Base-by-base conservation (phyloP, 2,888 invertebrate genomes). In the Thalpophila matura region DNA sequence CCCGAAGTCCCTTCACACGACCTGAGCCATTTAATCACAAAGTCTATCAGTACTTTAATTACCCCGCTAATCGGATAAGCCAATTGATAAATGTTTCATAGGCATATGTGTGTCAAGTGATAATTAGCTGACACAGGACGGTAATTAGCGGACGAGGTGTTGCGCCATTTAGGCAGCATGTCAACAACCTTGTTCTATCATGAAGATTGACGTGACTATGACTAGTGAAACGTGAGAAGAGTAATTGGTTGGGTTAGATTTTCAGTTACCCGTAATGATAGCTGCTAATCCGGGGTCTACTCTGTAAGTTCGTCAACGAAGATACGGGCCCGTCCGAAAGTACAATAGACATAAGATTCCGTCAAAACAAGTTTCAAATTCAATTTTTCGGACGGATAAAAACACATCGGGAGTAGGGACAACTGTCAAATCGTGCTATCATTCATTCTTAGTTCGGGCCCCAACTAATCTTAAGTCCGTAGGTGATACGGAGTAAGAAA, bases 11-110 rank as follows among this genome's bases (percentile, higher is more conserved):
- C 54, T 59, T 51, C 37, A n/a, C 37, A n/a, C 31, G 45, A 59
- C 57, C 57, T 61, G 74, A 66, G 53, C 65, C 58, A 74, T 77
- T 70, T 67, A 79, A 82, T 80, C 73, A 80, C 63, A 12, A 57
- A 71, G 49, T 65, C 66, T 82, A 81, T 78, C 72, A 82, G 68
- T 70, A 75, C 47, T 58, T 60, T 75, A 84, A 87, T 85, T 83
- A 79, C 78, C 62, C 63, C 66, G 72, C 68, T 85, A 81, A 86
- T 85, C 82, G 74, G 61, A 74, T 77, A 61, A 74, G 56, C 75
- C 80, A 77, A 77, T 75, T 74, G 84, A 77, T 79, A 79, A 79
- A 73, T 70, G 69, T 61, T 59, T 22, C 67, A 50, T 42, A 56
- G 16, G 49, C 57, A 38, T 54, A 70, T 67, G 53, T 79, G 54